A percentile compares a stretch with the other conserved stretches of the same genome.
Evolutionary conservation across 2,113 vertebrate species (phyloP).

Genomic region (Isichthys henryi): DNA sequence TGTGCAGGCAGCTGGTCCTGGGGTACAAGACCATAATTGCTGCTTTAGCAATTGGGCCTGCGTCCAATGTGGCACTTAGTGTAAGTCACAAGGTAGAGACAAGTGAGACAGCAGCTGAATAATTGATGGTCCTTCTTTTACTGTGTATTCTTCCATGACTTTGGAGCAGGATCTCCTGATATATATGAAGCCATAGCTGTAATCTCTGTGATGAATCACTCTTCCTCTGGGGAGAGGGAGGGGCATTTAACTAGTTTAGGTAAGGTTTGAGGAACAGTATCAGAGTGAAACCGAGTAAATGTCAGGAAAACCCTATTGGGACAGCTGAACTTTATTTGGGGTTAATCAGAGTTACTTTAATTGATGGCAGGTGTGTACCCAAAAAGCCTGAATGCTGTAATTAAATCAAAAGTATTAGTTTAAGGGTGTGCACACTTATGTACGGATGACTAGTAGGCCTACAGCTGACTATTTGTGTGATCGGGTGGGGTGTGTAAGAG

Average conservation of each 20-base stretch:
- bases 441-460: background rate
- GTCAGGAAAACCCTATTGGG: too few species aligned
- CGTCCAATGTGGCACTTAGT: background rate
- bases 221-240: background rate
- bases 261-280: background rate
- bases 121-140: background rate
- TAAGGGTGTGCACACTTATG: too few species aligned
- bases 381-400: too few species aligned
- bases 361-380: too few species aligned
- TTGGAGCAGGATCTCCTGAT: background rate
- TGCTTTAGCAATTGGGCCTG: background rate
- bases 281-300: background rate
- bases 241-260: background rate
- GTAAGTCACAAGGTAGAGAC: background rate
- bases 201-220: background rate
- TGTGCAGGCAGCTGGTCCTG: conserved; percentile 71
- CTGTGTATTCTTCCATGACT: background rate
- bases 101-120: background rate
- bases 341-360: too few species aligned
- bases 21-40: conserved; percentile 50
- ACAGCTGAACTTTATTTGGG: too few species aligned
- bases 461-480: background rate
- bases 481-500: background rate
- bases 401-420: too few species aligned
- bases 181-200: background rate